Conservation (phyloP, 2,113 vertebrate species). For the Anarhynchus alexandrinus region DNA sequence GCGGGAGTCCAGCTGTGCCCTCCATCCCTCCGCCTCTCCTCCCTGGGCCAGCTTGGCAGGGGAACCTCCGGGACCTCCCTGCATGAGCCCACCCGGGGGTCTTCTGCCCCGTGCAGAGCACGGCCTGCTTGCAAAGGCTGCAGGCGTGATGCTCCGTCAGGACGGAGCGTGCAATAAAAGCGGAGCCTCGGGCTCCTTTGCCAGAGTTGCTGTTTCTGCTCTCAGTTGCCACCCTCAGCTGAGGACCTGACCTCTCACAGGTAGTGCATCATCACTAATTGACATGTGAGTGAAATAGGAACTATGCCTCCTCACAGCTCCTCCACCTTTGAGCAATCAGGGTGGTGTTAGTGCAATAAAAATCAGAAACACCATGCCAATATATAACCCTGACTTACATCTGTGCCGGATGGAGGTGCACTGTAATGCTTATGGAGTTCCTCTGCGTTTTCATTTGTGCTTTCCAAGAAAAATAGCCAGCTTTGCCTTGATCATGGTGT, state of each 20-base stretch:
- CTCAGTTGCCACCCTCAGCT: neutral
- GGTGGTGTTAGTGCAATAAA: too few relatives aligned
- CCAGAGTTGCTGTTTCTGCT: neutral
- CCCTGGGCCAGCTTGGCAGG: neutral
- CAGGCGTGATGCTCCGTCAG: rapidly evolving
- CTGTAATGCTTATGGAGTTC: neutral
- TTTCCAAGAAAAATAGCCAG: neutral
- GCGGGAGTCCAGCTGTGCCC: neutral
- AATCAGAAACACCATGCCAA: too few relatives aligned
- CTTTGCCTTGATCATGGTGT: neutral
- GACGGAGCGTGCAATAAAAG: neutral
- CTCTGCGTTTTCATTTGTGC: neutral
- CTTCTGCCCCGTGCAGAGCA: neutral
- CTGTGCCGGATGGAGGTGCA: rapidly evolving
- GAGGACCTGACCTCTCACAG: neutral
- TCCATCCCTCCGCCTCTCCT: neutral
- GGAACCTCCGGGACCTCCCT: too few relatives aligned
- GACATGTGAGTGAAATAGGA: neutral
- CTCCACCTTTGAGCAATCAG: neutral
- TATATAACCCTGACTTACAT: neutral
- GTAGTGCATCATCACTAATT: too few relatives aligned
- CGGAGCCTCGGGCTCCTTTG: neutral
- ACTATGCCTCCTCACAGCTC: neutral
- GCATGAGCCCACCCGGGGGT: too few relatives aligned
- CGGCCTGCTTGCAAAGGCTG: neutral